These are phyloP conservation scores for Garra rufa DNA, from an alignment of 2,113 vertebrate genomes.

Conservation along the genomic window DNA sequence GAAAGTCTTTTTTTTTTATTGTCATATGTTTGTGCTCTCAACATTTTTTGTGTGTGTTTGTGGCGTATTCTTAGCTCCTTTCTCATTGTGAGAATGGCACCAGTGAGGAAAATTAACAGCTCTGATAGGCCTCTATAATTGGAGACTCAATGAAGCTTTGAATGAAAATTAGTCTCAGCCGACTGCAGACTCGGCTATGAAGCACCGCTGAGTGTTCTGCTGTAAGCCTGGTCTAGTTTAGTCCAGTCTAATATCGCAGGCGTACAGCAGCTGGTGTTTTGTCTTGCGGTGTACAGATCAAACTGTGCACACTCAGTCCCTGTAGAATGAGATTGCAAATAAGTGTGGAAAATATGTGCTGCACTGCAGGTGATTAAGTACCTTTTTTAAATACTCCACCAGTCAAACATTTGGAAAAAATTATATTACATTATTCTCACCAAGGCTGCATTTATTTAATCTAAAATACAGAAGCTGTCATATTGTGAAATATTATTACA, in stretches of 20 bases:
- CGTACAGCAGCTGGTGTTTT: background rate
- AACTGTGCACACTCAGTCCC: background rate
- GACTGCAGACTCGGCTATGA: conserved; percentile 61
- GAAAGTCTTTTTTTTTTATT: background rate
- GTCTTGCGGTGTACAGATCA: background rate
- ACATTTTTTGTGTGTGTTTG: conserved; percentile 11
- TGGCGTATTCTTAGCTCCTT: conserved; percentile 17
- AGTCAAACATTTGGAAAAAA: too few relatives aligned
- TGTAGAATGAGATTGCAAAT: background rate
- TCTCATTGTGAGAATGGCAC: conserved; percentile 38
- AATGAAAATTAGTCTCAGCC: conserved; percentile 77
- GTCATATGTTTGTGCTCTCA: background rate
- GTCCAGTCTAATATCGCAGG: conserved; percentile 1
- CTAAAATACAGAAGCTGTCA: too few relatives aligned
- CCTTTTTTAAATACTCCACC: background rate
- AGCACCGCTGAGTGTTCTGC: conserved; percentile 61
- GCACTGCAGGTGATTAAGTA: background rate
- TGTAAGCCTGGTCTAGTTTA: conserved; percentile 42
- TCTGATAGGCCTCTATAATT: conserved; percentile 68
- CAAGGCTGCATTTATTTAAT: too few relatives aligned
- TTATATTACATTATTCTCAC: too few relatives aligned
- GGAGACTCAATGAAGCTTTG: conserved; percentile 78
- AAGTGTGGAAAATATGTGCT: background rate
- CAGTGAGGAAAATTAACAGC: conserved; percentile 66
- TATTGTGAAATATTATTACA: too few relatives aligned